phyloP scores from a whole-genome alignment of 1,140 invertebrate species.

The Hylaeus volcanicus region DNA sequence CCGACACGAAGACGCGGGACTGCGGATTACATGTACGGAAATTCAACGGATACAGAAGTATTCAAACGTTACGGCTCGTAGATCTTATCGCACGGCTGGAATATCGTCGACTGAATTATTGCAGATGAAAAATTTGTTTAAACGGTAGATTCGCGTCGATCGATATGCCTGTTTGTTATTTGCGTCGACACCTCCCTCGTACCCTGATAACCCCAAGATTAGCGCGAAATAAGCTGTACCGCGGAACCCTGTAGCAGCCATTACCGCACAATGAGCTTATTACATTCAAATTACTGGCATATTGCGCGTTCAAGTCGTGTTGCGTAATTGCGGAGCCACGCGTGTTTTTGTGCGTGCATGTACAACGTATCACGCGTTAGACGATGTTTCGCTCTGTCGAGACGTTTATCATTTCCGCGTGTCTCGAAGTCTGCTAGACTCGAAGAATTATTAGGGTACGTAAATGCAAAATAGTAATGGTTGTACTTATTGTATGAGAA shows the following conservation, averaged over 20 bases:
- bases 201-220: not conserved
- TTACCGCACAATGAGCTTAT: slow-evolving; percentile 31
- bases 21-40: slow-evolving; percentile 11
- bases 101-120: not conserved
- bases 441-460: not conserved
- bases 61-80: not conserved
- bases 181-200: not conserved
- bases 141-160: not conserved
- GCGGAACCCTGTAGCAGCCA: not conserved
- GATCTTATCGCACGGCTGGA: not conserved
- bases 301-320: slow-evolving; percentile 12
- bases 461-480: not conserved
- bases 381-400: not conserved
- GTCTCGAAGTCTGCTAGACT: not conserved
- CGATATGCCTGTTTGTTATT: slow-evolving; percentile 14
- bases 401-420: not conserved
- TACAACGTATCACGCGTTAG: not conserved
- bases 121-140: slow-evolving; percentile 6
- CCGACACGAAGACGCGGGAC: not conserved
- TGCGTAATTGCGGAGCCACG: slow-evolving; percentile 1
- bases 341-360: not conserved
- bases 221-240: not conserved
- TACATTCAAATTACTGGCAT: slow-evolving; percentile 44
- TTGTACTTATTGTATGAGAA: no score
- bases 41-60: not conserved